Conservation (phyloP, 2,888 invertebrate genomes). For the Parthenolecanium corni region DNA sequence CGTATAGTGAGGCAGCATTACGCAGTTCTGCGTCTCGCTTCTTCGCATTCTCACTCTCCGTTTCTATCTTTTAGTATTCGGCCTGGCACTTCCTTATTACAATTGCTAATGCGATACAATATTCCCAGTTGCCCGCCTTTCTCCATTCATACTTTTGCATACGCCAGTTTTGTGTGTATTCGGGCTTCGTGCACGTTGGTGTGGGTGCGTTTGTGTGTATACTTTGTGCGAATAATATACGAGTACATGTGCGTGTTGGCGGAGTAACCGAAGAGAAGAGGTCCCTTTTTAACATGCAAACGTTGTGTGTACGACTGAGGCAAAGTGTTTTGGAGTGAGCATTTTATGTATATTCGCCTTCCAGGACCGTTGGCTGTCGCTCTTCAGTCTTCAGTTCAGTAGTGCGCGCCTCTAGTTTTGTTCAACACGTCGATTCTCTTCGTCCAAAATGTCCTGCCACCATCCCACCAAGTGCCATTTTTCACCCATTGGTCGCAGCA, state of each 20-base stretch:
- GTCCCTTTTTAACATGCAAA: constrained; percentile 37
- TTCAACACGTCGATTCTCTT: constrained; percentile 5
- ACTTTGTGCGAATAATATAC: no score
- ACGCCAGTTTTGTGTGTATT: constrained; percentile 30
- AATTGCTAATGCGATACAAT: constrained; percentile 35
- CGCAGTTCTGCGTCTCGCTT: no score
- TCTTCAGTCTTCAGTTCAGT: constrained; percentile 17
- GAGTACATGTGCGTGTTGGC: neutral
- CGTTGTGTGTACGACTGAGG: constrained; percentile 23
- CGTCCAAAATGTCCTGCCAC: no score
- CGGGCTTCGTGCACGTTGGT: neutral
- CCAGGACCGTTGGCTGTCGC: constrained; percentile 15
- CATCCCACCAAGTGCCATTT: no score
- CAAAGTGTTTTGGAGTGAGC: neutral
- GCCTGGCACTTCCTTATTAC: constrained; percentile 34
- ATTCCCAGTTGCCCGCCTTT: constrained; percentile 31
- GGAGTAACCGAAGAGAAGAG: neutral
- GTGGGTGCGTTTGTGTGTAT: neutral
- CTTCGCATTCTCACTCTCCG: no score
- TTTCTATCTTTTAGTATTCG: no score
- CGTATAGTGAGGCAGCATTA: no score
- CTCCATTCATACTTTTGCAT: constrained; percentile 36
- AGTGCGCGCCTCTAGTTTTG: constrained; percentile 28
- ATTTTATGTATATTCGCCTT: constrained; percentile 19
- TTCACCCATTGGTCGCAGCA: no score